Evolutionary conservation across 2,888 invertebrate species (phyloP), one percentile per base, ranked within the genome.

Genomic region (Harpalus rubripes): DNA sequence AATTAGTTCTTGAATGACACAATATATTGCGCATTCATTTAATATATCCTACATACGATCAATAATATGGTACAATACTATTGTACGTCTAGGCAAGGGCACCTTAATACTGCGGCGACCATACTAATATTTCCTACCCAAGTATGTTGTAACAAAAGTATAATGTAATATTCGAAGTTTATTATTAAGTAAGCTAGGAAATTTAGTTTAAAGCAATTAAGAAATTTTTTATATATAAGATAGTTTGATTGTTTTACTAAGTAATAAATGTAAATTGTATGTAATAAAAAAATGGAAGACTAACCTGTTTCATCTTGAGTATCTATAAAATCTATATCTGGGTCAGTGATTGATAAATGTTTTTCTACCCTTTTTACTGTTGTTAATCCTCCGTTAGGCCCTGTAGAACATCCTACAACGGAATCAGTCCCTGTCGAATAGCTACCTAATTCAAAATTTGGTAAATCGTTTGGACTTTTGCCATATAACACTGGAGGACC

Each of bases 311-410:
- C 91, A 32, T 90, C 90, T 85, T 89, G 89, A 1, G 92, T 95
- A 88, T 95, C 95, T 86, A 96, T 95, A 88, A 94, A 96, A 90
- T 95, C 95, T 79, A 96, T 95, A 88, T 95, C 95, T 39, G 94
- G 93, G 88, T 95, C 95, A 68, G 92, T 92, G 68, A 94, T 93
- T 84, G 94, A 94, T 86, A 95, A 92, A 90, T 95, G 94, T 87
- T 94, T 92, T 88, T 94, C 94, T 76, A 93, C 93, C 74, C 94
- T 91, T 90, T 94, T 95, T 26, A 96, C 95, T 74, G 95, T 94
- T 0, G 95, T 95, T 3, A 97, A 92, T 0, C 97, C 97, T 85
- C 95, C 95, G 88, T 95, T 95, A 0, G 97, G 97, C 7, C 97
- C 97, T 0, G 97, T 96, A 88, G 94, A 95, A 82, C 96, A 95